These are phyloP conservation scores for Tetropium fuscum DNA, from an alignment of 2,888 invertebrate genomes.

Conservation along the genomic window DNA sequence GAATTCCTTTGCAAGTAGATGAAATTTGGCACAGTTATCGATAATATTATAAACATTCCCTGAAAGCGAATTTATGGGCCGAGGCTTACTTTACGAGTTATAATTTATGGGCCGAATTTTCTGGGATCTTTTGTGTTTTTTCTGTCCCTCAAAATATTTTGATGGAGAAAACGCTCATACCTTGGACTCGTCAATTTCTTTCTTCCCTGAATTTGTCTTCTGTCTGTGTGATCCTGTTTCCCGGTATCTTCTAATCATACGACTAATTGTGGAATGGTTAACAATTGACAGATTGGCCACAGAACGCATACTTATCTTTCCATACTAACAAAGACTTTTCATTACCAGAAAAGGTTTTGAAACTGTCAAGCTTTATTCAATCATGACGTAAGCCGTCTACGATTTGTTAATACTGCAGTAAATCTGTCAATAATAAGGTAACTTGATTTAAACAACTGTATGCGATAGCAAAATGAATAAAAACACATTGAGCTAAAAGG, in stretches of 20 bases:
- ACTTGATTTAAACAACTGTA: not conserved
- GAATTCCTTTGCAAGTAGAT: too few species aligned
- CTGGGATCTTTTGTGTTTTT: too few species aligned
- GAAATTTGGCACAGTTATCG: too few species aligned
- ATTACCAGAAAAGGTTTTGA: not conserved
- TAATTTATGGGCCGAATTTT: too few species aligned
- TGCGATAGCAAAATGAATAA: not conserved
- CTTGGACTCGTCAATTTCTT: too few species aligned
- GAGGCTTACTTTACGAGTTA: too few species aligned
- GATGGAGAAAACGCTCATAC: not conserved
- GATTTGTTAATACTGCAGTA: not conserved
- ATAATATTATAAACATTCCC: too few species aligned
- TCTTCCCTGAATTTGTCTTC: not conserved
- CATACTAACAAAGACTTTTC: not conserved
- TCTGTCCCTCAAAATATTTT: not conserved
- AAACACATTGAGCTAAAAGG: not conserved
- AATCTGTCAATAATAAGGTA: not conserved
- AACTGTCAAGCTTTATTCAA: not conserved
- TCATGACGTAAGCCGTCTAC: not conserved
- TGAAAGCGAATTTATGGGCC: too few species aligned
- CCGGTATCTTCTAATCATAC: not conserved
- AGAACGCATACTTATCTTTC: not conserved
- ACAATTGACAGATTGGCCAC: not conserved
- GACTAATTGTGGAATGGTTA: slow-evolving; percentile 1
- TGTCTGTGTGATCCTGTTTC: not conserved